Conservation (phyloP, 2,888 invertebrate genomes). For the Liopterus haemorrhoidalis region DNA sequence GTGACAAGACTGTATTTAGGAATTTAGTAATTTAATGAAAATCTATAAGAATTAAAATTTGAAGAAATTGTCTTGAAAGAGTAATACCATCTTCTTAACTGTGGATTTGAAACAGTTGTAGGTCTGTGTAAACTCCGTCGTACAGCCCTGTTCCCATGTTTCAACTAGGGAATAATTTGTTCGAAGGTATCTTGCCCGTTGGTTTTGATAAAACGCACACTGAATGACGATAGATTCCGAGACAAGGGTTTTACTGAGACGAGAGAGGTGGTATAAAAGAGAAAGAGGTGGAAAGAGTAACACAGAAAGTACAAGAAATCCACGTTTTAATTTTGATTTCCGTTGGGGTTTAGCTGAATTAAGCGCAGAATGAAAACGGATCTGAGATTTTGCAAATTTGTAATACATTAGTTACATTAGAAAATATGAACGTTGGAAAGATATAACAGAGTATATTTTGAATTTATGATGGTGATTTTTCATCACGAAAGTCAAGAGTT, state of each 20-base stretch:
- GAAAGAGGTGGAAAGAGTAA: slow-evolving; percentile 27
- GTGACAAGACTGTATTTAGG: no score
- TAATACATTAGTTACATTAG: slow-evolving; percentile 35
- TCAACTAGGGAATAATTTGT: slow-evolving; percentile 44
- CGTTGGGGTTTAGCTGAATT: slow-evolving; percentile 45
- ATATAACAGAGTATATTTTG: slow-evolving; percentile 6
- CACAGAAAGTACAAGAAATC: slow-evolving; percentile 40
- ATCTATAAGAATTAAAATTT: no score
- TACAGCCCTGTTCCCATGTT: slow-evolving; percentile 15
- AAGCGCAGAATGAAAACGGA: slow-evolving; percentile 46
- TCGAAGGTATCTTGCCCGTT: slow-evolving; percentile 33
- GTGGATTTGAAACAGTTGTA: no score
- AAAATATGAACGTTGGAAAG: slow-evolving; percentile 19
- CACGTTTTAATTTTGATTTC: slow-evolving; percentile 48
- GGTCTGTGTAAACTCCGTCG: no score
- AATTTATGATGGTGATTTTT: slow-evolving; percentile 9
- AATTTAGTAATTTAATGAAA: no score
- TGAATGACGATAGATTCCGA: slow-evolving; percentile 46
- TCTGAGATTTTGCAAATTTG: slow-evolving; percentile 44
- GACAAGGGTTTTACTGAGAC: slow-evolving; percentile 43
- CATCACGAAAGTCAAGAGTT: no score
- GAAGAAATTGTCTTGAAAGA: no score
- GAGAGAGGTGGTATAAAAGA: slow-evolving; percentile 33
- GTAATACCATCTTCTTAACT: no score
- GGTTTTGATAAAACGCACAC: slow-evolving; percentile 45